A percentile compares a stretch with the other conserved stretches of the same genome.
Evolutionary conservation across 2,797 vertebrate genomes (phyloP).

Genomic region (Labeo calbasu): DNA sequence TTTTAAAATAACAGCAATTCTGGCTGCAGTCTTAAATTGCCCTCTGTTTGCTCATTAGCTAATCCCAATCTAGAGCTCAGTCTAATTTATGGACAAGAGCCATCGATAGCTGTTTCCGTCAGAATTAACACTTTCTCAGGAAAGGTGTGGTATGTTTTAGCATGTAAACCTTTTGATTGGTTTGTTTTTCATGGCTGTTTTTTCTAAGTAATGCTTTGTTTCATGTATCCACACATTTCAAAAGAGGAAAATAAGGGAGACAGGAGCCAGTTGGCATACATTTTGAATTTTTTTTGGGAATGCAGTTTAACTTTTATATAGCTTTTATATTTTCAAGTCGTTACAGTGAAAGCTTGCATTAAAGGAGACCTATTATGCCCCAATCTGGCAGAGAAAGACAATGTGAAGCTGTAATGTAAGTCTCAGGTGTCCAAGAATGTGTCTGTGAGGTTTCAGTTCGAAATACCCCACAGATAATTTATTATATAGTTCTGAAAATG

Average conservation of each 20-base stretch:
- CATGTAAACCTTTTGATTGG: background rate
- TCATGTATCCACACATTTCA: background rate
- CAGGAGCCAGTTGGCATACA: background rate
- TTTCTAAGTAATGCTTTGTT: background rate
- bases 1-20: slow-evolving; percentile 19
- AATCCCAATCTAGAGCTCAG: slow-evolving; percentile 17
- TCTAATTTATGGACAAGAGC: slow-evolving; percentile 18
- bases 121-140: background rate
- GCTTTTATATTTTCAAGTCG: background rate
- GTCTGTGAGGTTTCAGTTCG: too few species aligned
- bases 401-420: too few species aligned
- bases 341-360: background rate
- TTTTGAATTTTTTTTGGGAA: background rate
- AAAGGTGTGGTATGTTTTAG: background rate
- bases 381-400: too few species aligned
- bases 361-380: too few species aligned
- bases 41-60: slow-evolving; percentile 35
- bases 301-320: background rate
- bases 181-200: background rate
- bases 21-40: slow-evolving; percentile 16
- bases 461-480: too few species aligned
- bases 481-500: too few species aligned
- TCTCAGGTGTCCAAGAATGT: too few species aligned
- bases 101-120: slow-evolving; percentile 28
- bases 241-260: background rate